Percentiles rank a stretch among this genome's conserved stretches.
Conservation (phyloP, 2,888 invertebrate genomes). For the Heliconius aoede region DNA sequence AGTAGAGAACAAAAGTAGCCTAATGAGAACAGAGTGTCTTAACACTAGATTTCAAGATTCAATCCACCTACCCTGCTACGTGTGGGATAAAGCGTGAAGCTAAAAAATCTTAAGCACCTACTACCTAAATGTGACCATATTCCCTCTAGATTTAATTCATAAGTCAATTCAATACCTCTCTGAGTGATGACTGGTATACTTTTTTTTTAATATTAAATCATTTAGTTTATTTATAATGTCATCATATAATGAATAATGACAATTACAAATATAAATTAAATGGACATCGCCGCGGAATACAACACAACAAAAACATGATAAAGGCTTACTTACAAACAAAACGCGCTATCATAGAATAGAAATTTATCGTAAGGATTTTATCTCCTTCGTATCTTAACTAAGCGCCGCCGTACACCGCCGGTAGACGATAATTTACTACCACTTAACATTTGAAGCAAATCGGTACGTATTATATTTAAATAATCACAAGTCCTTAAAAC, state of each 20-base stretch:
- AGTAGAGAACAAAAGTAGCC: too few relatives aligned
- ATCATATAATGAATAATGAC: neutral
- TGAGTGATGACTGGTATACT: too few relatives aligned
- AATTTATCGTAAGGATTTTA: slow-evolving; percentile 46
- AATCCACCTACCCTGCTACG: too few relatives aligned
- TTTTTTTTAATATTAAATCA: too few relatives aligned
- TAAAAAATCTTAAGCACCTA: too few relatives aligned
- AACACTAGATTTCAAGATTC: too few relatives aligned
- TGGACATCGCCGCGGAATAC: neutral
- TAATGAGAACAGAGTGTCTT: too few relatives aligned
- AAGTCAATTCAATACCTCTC: too few relatives aligned
- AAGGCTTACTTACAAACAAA: slow-evolving; percentile 36
- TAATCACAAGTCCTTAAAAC: slow-evolving; percentile 51
- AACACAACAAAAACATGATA: slow-evolving; percentile 30
- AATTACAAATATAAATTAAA: neutral
- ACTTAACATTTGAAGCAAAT: slow-evolving; percentile 57
- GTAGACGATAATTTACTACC: slow-evolving; percentile 58
- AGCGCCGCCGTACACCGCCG: slow-evolving; percentile 41
- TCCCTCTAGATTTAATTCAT: too few relatives aligned
- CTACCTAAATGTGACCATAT: too few relatives aligned
- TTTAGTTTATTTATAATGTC: neutral
- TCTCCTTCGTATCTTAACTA: slow-evolving; percentile 42
- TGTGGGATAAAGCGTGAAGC: too few relatives aligned
- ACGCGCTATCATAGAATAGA: slow-evolving; percentile 39
- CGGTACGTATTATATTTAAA: slow-evolving; percentile 55